These are phyloP conservation scores for Tribolium castaneum DNA, from an alignment of 1,140 invertebrate genomes.

Conservation along the genomic window DNA sequence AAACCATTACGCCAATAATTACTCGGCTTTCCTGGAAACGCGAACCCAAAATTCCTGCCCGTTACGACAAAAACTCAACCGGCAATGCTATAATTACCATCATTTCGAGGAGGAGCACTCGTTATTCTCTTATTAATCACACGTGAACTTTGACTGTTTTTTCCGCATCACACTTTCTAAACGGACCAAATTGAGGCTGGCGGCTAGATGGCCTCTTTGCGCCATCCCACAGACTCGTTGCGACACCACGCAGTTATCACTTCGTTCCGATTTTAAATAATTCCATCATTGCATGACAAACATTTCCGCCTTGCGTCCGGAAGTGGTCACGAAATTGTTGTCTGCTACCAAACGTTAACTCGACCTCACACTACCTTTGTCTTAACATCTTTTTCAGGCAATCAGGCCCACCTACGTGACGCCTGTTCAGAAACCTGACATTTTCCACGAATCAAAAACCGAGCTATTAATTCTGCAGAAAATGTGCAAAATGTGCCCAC, in stretches of 20 bases:
- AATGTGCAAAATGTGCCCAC: too few species aligned
- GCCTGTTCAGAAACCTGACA: neutral
- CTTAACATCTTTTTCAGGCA: neutral
- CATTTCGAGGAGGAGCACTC: conserved; percentile 12
- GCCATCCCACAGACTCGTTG: too few species aligned
- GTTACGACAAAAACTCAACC: neutral
- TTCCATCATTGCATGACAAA: neutral
- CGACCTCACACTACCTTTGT: neutral
- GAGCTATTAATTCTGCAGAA: neutral
- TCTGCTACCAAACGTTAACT: neutral
- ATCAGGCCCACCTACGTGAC: neutral
- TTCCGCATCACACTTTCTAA: conserved; percentile 14
- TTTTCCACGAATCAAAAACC: neutral
- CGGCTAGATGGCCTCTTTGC: too few species aligned
- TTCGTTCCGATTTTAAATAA: neutral
- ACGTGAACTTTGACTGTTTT: conserved; percentile 21
- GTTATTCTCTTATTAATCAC: conserved; percentile 1
- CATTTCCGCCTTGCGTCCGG: conserved; percentile 2
- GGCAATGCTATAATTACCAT: conserved; percentile 9
- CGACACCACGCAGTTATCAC: neutral
- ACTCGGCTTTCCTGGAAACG: conserved; percentile 1
- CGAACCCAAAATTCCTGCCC: neutral
- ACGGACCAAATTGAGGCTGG: neutral
- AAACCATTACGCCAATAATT: conserved; percentile 27
- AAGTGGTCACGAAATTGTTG: conserved; percentile 7